A percentile compares a stretch with the other conserved stretches of the same genome.
Evolutionary conservation across 1,140 invertebrate species (phyloP).

Genomic region (Lanistes nyassanus): DNA sequence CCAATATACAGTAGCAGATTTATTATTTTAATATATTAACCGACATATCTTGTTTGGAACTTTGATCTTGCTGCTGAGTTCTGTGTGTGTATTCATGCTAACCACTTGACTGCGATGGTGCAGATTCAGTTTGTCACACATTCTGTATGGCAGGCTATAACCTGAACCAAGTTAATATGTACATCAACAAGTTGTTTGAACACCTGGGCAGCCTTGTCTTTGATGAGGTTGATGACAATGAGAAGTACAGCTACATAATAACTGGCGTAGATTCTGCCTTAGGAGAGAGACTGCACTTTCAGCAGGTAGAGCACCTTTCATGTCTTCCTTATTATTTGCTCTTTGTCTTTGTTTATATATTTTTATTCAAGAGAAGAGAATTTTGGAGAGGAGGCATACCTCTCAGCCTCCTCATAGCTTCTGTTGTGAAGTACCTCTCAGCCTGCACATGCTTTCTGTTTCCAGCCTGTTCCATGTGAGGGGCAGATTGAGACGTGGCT

Average conservation of each 20-base stretch:
- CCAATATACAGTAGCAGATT: no score
- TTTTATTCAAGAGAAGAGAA: no score
- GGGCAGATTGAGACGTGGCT: conserved; percentile 64
- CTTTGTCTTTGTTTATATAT: not conserved
- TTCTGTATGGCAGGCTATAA: conserved; percentile 56
- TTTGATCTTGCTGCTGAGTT: no score
- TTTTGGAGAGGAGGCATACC: no score
- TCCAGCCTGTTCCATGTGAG: conserved; percentile 59
- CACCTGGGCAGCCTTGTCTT: conserved; percentile 61
- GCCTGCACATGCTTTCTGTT: conserved; percentile 2
- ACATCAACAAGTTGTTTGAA: conserved; percentile 64
- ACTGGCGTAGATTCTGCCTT: conserved; percentile 57
- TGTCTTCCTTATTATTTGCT: not conserved
- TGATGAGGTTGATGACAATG: conserved; percentile 56
- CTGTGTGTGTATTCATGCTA: no score
- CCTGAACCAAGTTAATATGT: conserved; percentile 61
- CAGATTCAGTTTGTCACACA: no score
- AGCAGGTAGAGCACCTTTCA: conserved; percentile 45
- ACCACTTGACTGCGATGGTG: no score
- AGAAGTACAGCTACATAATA: conserved; percentile 55
- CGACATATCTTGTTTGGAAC: no score
- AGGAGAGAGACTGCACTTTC: conserved; percentile 58
- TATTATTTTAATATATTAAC: no score
- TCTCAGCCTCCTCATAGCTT: not conserved
- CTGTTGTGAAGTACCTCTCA: not conserved